Conservation (phyloP, 1,140 invertebrate genomes). For the Brachionus rotundiformis region DNA sequence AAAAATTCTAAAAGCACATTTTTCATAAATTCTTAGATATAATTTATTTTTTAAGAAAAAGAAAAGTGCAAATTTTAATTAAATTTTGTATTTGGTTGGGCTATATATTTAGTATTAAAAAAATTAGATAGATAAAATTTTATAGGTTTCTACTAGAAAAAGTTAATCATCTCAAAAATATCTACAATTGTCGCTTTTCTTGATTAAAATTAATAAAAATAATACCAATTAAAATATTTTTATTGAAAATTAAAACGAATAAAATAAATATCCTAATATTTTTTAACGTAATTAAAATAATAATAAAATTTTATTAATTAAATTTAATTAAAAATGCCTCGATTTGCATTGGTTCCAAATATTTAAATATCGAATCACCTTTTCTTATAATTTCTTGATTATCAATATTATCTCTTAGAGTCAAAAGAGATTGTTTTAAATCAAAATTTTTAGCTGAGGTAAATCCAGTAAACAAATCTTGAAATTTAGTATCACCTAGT, state of each 20-base stretch:
- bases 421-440: background rate
- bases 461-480: background rate
- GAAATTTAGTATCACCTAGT: background rate
- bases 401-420: background rate
- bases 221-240: too few species aligned
- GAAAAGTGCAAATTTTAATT: background rate
- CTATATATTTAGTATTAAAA: background rate
- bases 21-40: background rate
- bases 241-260: too few species aligned
- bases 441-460: background rate
- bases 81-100: background rate
- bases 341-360: conserved; percentile 24
- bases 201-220: too few species aligned
- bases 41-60: background rate
- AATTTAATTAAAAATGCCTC: background rate
- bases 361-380: background rate
- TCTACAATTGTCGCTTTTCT: too few species aligned
- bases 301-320: too few species aligned
- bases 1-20: conserved; percentile 23
- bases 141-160: too few species aligned
- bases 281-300: too few species aligned
- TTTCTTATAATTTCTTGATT: background rate
- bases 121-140: background rate
- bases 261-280: too few species aligned
- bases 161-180: too few species aligned